phyloP scores from a whole-genome alignment of 2,888 invertebrate species.

The Ganaspis brasiliensis region DNA sequence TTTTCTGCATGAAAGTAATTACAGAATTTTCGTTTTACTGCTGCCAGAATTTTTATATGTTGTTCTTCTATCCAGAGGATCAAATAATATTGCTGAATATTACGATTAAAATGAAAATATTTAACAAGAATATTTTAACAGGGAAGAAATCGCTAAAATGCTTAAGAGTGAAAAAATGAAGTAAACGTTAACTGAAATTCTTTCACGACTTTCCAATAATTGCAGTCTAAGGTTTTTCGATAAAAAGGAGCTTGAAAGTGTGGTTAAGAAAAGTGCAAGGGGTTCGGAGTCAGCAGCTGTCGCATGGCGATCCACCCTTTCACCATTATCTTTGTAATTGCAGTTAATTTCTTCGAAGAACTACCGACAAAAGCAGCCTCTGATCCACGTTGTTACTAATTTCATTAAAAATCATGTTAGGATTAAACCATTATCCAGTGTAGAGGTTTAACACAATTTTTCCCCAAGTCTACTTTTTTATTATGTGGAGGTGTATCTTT shows the following conservation, averaged over 20 bases:
- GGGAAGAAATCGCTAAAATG: background rate
- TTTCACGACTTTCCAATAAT: slow-evolving; percentile 38
- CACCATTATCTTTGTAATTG: slow-evolving; percentile 73
- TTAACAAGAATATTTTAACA: background rate
- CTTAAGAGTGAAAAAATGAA: background rate
- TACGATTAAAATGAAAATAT: background rate
- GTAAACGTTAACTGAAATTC: slow-evolving; percentile 25
- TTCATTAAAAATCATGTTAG: slow-evolving; percentile 74
- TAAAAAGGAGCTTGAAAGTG: slow-evolving; percentile 30
- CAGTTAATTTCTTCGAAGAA: slow-evolving; percentile 73
- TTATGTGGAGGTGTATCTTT: background rate
- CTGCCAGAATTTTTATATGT: too few species aligned
- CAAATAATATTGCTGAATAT: too few species aligned
- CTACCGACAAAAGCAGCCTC: slow-evolving; percentile 61
- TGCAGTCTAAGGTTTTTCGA: slow-evolving; percentile 38
- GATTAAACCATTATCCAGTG: slow-evolving; percentile 72
- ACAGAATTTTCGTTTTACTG: too few species aligned
- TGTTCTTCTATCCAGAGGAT: too few species aligned
- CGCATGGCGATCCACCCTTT: slow-evolving; percentile 62
- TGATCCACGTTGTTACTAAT: slow-evolving; percentile 65
- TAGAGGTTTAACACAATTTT: background rate
- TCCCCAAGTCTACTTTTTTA: background rate
- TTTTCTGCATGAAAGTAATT: too few species aligned
- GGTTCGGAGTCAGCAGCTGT: slow-evolving; percentile 50
- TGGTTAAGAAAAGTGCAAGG: slow-evolving; percentile 37